Conservation (phyloP, 1,140 invertebrate species). For the Papilio xuthus region DNA sequence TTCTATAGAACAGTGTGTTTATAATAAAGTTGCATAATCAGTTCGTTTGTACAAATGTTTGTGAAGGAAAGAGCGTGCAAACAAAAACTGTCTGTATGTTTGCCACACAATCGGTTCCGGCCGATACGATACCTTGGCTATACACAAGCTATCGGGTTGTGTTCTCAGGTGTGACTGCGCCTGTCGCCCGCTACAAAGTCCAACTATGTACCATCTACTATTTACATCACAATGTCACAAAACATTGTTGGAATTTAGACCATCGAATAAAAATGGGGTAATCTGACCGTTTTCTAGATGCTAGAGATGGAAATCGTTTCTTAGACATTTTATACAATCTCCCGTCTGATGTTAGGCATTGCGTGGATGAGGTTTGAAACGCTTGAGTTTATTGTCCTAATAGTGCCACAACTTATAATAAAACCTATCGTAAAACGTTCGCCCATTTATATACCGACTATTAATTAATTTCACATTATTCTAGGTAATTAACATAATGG, state of each 20-base stretch:
- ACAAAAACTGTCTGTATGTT: conserved; percentile 1
- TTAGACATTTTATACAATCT: too few species aligned
- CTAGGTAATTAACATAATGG: neutral
- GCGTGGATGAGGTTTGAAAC: too few species aligned
- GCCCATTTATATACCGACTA: neutral
- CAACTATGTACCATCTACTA: neutral
- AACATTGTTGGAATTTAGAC: neutral
- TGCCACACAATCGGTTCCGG: neutral
- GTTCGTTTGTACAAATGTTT: neutral
- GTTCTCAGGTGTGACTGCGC: neutral
- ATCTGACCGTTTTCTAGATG: too few species aligned
- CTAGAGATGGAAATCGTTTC: too few species aligned
- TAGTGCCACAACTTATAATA: neutral
- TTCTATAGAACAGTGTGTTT: neutral
- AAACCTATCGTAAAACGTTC: neutral
- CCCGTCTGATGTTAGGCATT: too few species aligned
- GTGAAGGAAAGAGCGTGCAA: neutral
- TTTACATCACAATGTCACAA: neutral
- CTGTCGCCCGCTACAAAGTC: conserved; percentile 2
- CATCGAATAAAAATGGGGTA: too few species aligned
- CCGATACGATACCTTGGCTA: neutral
- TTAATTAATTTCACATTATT: neutral
- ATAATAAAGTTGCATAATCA: neutral
- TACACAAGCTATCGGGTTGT: conserved; percentile 6
- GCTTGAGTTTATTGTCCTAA: too few species aligned